Base-by-base conservation (phyloP, 2,888 invertebrate genomes). In the Phragmatobia fuliginosa region DNA sequence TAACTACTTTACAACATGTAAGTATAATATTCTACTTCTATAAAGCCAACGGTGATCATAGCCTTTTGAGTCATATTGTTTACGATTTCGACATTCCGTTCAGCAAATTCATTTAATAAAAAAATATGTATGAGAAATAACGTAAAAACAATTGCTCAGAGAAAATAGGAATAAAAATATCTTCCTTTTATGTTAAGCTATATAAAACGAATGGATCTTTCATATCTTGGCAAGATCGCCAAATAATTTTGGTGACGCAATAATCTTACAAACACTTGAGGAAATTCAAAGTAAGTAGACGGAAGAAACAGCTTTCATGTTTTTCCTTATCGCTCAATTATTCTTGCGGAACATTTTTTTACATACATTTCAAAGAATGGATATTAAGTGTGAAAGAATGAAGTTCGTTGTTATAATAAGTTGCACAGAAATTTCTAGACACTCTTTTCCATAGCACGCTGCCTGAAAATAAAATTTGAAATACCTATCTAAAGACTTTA, bases 161-260 rank as follows among this genome's bases (percentile, higher is more conserved):
- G 33, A 6, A 33, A 52, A 64, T 33, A 25, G 4, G 4, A 52
- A 52, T 52, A 52, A 49, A 64, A 64, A 18, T 49, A 52, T 25
- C 25, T 25, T 32, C 6, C 52, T 49, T 64, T 64, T 64, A 25
- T 49, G 32, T 33, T 52, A 14, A 52, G 64, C 33, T 25, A 25
- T 64, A 64, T 64, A 52, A 64, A 64, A 25, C 33, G 49, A 49
- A 25, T 49, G 8, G 18, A 18, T 52, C 25, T 52, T 33, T 25
- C 25, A 52, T 49, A 52, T 49, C 33, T 32, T n/a, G 45, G 14
- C 49, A 52, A 64, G 52, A 56, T 25, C 14, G 28, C 25, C 14
- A 33, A 52, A 36, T 64, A 49, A 64, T 52, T 52, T 64, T 64
- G n/a, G 25, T 64, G 33, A 64, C 33, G 33, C 25, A 49, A 64